These are phyloP conservation scores for Apamea sordens DNA, from an alignment of 2,888 invertebrate genomes.

Conservation along the genomic window DNA sequence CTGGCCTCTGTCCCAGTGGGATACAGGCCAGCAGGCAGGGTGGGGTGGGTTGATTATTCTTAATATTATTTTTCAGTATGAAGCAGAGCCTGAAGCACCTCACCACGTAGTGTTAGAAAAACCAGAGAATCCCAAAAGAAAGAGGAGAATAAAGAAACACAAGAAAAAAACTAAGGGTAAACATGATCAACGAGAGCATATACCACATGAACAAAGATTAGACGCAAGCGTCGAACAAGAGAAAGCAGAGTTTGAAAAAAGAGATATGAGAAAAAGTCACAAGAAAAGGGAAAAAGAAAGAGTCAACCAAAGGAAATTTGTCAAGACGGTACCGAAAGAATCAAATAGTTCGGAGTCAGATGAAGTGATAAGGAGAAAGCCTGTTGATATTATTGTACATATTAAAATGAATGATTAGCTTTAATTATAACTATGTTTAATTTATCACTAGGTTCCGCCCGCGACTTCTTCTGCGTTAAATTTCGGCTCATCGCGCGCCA, in stretches of 20 bases:
- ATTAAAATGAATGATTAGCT: slow-evolving; percentile 77
- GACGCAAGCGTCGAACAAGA: slow-evolving; percentile 13
- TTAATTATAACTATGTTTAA: slow-evolving; percentile 8
- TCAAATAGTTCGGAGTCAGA: slow-evolving; percentile 47
- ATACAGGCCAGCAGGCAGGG: no score
- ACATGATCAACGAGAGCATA: neutral
- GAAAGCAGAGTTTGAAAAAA: slow-evolving; percentile 17
- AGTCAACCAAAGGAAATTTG: slow-evolving; percentile 35
- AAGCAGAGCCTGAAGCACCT: neutral
- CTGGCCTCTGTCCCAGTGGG: no score
- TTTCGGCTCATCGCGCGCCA: no score
- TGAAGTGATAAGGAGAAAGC: slow-evolving; percentile 61
- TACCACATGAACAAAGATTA: slow-evolving; percentile 7
- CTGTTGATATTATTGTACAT: slow-evolving; percentile 79
- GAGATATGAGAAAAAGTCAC: slow-evolving; percentile 29
- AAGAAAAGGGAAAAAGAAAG: slow-evolving; percentile 38
- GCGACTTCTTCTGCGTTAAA: no score
- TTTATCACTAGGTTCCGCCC: neutral
- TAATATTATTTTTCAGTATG: slow-evolving; percentile 28
- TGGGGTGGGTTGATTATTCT: neutral
- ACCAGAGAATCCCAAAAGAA: slow-evolving; percentile 13
- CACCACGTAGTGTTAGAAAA: neutral
- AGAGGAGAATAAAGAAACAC: slow-evolving; percentile 23
- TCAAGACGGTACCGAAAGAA: slow-evolving; percentile 36
- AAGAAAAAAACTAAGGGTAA: slow-evolving; percentile 27